Evolutionary conservation across 2,113 vertebrate genomes (phyloP).

Genomic region (Hypanus sabinus): DNA sequence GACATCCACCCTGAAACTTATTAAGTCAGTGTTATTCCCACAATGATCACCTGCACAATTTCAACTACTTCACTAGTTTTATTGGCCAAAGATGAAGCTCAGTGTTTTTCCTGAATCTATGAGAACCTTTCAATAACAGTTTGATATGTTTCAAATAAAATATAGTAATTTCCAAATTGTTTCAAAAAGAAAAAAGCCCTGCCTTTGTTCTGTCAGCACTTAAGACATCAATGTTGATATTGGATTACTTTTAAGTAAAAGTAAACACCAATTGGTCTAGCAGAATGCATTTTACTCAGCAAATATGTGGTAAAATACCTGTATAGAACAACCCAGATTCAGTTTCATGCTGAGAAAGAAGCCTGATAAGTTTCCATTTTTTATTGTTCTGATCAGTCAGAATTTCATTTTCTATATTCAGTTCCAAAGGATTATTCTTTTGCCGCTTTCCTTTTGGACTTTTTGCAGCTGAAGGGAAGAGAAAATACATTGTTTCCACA

Average conservation of each 20-base stretch:
- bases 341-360: conserved; percentile 44
- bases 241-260: background rate
- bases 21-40: no score
- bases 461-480: background rate
- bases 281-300: background rate
- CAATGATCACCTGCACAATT: no score
- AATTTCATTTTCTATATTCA: conserved; percentile 42
- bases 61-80: no score
- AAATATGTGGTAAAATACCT: conserved; percentile 47
- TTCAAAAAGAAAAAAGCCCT: background rate
- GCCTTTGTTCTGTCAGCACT: background rate
- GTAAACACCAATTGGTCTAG: background rate
- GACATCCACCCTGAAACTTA: no score
- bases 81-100: no score
- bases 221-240: background rate
- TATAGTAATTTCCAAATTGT: background rate
- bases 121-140: no score
- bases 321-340: conserved; percentile 52
- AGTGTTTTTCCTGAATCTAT: no score
- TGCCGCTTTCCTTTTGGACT: conserved; percentile 28
- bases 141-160: background rate
- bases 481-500: background rate
- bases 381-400: conserved; percentile 47
- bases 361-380: conserved; percentile 47
- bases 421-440: background rate